Percentiles rank a stretch among this genome's conserved stretches.
phyloP scores from a whole-genome alignment of 2,888 invertebrate species.

The Xestoiulus laeticollis region DNA sequence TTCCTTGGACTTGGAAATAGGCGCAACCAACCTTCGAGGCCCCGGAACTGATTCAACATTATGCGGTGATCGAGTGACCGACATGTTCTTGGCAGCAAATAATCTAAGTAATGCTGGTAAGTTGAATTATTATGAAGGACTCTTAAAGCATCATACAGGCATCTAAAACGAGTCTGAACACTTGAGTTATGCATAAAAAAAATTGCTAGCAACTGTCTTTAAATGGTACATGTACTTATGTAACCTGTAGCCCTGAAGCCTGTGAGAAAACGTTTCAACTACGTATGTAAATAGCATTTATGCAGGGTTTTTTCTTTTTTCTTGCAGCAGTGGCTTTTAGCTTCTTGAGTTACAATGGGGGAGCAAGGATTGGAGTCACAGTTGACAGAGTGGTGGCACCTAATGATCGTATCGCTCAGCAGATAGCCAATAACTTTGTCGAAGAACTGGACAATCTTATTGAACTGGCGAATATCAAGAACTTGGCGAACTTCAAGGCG shows the following conservation, averaged over 20 bases:
- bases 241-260: too few species aligned
- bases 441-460: conserved; percentile 1
- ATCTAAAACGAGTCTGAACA: too few species aligned
- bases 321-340: conserved; percentile 1
- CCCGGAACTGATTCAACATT: background rate
- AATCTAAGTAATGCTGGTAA: background rate
- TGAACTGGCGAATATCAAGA: background rate
- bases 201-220: too few species aligned
- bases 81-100: conserved; percentile 10
- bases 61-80: background rate
- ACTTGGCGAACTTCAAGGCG: background rate
- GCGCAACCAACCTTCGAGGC: background rate
- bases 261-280: too few species aligned
- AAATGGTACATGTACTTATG: too few species aligned
- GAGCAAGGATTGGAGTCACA: conserved; percentile 42
- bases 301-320: background rate
- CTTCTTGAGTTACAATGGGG: conserved; percentile 2
- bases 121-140: too few species aligned
- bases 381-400: conserved; percentile 39
- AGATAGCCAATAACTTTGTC: background rate
- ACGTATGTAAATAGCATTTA: too few species aligned
- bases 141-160: too few species aligned
- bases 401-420: background rate
- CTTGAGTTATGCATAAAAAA: too few species aligned
- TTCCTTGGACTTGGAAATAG: conserved; percentile 14